phyloP scores from a whole-genome alignment of 2,113 vertebrate species.

The Carassius auratus region DNA sequence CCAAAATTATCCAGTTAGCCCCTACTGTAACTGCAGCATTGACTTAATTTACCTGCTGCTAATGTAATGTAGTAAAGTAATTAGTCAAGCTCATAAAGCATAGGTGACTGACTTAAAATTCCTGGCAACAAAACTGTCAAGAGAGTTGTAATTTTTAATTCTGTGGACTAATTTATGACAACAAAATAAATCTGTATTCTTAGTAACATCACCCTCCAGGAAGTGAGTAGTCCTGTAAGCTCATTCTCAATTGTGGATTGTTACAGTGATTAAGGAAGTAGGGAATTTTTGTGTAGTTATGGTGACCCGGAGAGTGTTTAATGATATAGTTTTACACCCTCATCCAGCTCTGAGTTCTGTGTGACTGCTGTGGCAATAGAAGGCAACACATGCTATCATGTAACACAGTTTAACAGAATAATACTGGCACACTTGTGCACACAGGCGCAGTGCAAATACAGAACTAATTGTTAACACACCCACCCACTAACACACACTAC shows the following conservation, averaged over 20 bases:
- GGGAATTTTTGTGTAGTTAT: background rate
- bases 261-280: background rate
- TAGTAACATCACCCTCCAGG: no score
- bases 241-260: background rate
- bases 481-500: background rate
- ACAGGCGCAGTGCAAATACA: background rate
- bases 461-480: background rate
- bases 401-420: background rate
- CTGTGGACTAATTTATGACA: no score
- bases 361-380: background rate
- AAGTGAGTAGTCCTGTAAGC: background rate
- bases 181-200: no score
- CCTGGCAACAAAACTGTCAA: no score
- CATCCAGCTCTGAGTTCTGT: background rate
- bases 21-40: no score
- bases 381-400: background rate
- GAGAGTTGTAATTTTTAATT: no score
- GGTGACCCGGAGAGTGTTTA: no score
- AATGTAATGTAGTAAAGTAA: no score
- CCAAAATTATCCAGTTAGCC: no score
- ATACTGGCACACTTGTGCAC: background rate
- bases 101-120: no score
- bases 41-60: no score
- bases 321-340: background rate
- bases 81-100: no score